Evolutionary conservation across 1,140 invertebrate genomes (phyloP).

Genomic region (Atopsyche davidsoni): DNA sequence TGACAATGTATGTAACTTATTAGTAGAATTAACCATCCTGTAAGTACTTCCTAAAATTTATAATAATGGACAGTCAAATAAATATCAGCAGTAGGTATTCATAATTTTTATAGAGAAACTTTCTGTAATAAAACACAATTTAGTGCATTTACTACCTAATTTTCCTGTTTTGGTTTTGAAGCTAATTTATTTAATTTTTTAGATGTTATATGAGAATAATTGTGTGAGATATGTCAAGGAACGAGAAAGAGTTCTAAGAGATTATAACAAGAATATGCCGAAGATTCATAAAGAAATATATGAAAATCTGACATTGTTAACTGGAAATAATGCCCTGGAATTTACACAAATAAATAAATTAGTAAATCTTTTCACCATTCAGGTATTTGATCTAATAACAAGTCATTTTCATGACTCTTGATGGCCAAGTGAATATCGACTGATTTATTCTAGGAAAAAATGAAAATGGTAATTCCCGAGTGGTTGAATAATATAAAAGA

Average conservation of each 20-base stretch:
- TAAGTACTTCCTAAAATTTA: no score
- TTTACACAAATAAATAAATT: slow-evolving; percentile 40
- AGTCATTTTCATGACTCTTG: no score
- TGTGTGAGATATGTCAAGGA: slow-evolving; percentile 43
- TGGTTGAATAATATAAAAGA: slow-evolving; percentile 47
- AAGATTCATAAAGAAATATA: slow-evolving; percentile 42
- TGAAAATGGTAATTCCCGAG: slow-evolving; percentile 46
- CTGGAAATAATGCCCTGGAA: slow-evolving; percentile 40
- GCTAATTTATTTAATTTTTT: no score
- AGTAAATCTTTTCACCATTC: slow-evolving; percentile 44
- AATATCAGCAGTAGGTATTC: no score
- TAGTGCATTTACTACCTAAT: no score
- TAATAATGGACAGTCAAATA: no score
- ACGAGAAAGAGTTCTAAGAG: slow-evolving; percentile 39
- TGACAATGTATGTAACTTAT: slow-evolving; percentile 41
- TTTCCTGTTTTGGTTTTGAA: no score
- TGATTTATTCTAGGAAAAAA: slow-evolving; percentile 39
- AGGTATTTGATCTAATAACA: slow-evolving; percentile 36
- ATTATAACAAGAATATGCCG: slow-evolving; percentile 38
- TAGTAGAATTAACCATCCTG: neutral
- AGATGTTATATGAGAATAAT: slow-evolving; percentile 45
- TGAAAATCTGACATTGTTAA: slow-evolving; percentile 44
- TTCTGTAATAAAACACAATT: neutral
- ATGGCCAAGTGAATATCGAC: no score
- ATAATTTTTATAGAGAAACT: no score